These are phyloP conservation scores for Tipula lateralis DNA, from an alignment of 2,888 invertebrate genomes.

Conservation along the genomic window DNA sequence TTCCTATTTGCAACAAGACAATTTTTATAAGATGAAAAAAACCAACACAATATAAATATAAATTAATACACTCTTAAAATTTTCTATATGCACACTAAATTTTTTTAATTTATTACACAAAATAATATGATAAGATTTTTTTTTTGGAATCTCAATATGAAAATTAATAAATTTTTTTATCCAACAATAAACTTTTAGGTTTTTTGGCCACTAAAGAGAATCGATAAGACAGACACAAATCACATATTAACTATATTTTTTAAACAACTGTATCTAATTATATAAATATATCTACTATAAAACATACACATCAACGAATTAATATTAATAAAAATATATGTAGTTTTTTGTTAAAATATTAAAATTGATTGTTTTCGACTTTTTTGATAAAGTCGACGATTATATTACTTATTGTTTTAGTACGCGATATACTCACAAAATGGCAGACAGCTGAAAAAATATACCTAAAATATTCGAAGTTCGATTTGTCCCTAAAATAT, in stretches of 20 bases:
- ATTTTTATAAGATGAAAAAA: neutral
- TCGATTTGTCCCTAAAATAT: neutral
- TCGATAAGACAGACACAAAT: neutral
- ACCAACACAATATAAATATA: neutral
- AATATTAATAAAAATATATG: neutral
- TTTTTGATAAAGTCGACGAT: neutral
- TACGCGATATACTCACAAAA: neutral
- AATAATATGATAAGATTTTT: neutral
- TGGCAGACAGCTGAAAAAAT: neutral
- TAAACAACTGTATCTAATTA: neutral
- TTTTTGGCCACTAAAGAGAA: neutral
- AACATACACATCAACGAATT: neutral
- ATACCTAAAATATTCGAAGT: neutral
- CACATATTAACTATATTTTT: neutral
- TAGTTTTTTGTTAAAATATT: no score
- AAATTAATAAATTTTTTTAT: neutral
- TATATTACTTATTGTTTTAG: neutral
- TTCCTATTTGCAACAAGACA: neutral
- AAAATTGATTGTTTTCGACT: neutral
- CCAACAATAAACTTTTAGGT: neutral
- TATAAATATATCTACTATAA: neutral
- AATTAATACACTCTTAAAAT: neutral
- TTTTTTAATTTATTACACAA: neutral
- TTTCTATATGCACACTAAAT: neutral
- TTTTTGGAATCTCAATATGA: neutral